phyloP scores from a whole-genome alignment of 1,140 invertebrate species.

The Ectropis grisescens region DNA sequence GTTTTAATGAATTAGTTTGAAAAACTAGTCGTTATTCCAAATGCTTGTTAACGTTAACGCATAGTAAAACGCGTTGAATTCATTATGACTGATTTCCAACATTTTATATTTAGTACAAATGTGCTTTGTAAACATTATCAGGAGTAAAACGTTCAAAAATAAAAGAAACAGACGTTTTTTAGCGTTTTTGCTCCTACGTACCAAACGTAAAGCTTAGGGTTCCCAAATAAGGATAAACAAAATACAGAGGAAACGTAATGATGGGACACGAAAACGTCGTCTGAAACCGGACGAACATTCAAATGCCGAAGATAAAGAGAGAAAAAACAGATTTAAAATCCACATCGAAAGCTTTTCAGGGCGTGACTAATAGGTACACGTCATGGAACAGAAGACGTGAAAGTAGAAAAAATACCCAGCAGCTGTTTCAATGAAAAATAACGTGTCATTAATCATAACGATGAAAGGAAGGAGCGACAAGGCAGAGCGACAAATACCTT shows the following conservation, averaged over 20 bases:
- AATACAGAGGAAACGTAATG: slow-evolving; percentile 5
- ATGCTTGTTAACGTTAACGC: too few species aligned
- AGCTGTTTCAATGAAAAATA: slow-evolving; percentile 64
- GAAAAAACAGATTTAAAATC: slow-evolving; percentile 28
- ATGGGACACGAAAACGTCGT: slow-evolving; percentile 7
- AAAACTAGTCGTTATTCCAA: too few species aligned
- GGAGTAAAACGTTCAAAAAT: too few species aligned
- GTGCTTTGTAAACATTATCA: too few species aligned
- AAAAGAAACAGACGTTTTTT: too few species aligned
- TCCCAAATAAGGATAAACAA: slow-evolving; percentile 6
- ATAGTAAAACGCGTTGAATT: too few species aligned
- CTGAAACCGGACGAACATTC: slow-evolving; percentile 6
- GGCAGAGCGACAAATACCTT: slow-evolving; percentile 47
- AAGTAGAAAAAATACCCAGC: slow-evolving; percentile 51
- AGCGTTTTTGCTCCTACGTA: too few species aligned
- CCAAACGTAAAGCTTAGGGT: too few species aligned
- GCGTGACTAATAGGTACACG: slow-evolving; percentile 55
- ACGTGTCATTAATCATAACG: slow-evolving; percentile 52
- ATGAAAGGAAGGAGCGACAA: slow-evolving; percentile 42
- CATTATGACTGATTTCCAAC: too few species aligned
- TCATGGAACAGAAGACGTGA: slow-evolving; percentile 46
- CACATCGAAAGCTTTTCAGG: slow-evolving; percentile 40
- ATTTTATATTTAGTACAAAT: too few species aligned
- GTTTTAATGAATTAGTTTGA: too few species aligned
- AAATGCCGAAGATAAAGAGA: slow-evolving; percentile 14